Conservation (phyloP, 2,797 vertebrate species). For the Sebastolobus alascanus region DNA sequence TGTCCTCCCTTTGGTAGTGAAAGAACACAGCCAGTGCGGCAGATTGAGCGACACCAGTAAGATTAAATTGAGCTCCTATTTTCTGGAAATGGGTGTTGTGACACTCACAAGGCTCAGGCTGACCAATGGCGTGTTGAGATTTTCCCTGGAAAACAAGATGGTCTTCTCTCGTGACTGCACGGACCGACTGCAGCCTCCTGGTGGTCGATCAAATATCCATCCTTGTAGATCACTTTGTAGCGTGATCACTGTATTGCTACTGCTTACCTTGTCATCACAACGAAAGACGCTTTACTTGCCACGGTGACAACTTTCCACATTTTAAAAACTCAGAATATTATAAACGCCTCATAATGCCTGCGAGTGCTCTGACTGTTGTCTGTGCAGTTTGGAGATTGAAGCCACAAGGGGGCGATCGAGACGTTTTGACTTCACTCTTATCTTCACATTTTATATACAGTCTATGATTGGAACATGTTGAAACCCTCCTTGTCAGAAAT, state of each 20-base stretch:
- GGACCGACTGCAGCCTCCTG: too few relatives aligned
- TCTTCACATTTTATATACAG: neutral
- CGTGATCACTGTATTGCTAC: too few relatives aligned
- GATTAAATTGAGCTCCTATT: neutral
- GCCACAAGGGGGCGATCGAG: neutral
- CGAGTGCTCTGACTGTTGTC: neutral
- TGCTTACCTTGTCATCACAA: too few relatives aligned
- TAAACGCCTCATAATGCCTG: neutral
- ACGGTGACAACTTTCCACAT: neutral
- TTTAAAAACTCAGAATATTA: neutral
- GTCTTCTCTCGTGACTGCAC: neutral
- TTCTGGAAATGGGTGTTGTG: neutral
- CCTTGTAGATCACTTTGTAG: too few relatives aligned
- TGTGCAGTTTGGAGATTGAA: too few relatives aligned
- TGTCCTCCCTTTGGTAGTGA: neutral
- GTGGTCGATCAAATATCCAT: too few relatives aligned
- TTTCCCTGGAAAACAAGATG: neutral
- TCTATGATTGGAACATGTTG: neutral
- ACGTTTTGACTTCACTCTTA: neutral
- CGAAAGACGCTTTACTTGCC: neutral
- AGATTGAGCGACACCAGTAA: neutral
- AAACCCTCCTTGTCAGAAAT: neutral
- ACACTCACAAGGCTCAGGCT: neutral
- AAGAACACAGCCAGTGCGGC: neutral
- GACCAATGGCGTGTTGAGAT: neutral